Evolutionary conservation across 2,797 vertebrate genomes (phyloP).

Genomic region (Cirrhinus mrigala): DNA sequence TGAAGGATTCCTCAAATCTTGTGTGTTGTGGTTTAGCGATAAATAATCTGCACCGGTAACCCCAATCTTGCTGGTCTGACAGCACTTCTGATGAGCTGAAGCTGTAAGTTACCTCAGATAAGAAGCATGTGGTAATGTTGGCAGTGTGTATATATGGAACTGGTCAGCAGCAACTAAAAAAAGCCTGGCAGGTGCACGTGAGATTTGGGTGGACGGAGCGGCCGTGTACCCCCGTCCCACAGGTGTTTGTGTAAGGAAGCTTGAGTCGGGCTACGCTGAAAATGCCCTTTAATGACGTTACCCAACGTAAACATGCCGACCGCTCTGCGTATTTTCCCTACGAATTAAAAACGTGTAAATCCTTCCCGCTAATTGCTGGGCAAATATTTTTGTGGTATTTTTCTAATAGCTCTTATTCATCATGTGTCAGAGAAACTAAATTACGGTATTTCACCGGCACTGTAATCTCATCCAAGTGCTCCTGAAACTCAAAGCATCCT

Average conservation of each 20-base stretch:
- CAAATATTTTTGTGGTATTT: conserved; percentile 72
- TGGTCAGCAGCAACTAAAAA: conserved; percentile 45
- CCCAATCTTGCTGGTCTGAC: no score
- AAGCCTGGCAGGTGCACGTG: conserved; percentile 55
- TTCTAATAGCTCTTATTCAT: conserved; percentile 73
- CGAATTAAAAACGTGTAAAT: conserved; percentile 69
- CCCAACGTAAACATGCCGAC: conserved; percentile 66
- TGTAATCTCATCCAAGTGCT: conserved; percentile 37
- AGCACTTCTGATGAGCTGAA: background rate
- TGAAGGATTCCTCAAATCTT: no score
- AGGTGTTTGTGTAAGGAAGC: conserved; percentile 66
- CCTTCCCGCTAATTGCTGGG: conserved; percentile 70
- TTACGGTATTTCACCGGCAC: conserved; percentile 56
- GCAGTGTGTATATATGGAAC: conserved; percentile 30
- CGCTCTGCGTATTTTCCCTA: conserved; percentile 69
- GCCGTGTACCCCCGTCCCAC: conserved; percentile 26
- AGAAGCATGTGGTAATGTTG: background rate
- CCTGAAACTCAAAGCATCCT: conserved; percentile 38
- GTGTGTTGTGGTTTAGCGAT: no score
- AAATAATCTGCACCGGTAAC: no score
- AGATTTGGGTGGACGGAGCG: background rate
- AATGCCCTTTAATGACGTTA: conserved; percentile 58
- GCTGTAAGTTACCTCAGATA: background rate
- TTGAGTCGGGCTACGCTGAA: conserved; percentile 51
- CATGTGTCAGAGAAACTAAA: conserved; percentile 66